Conservation (phyloP, 1,140 invertebrate species). For the Dreissena polymorpha region DNA sequence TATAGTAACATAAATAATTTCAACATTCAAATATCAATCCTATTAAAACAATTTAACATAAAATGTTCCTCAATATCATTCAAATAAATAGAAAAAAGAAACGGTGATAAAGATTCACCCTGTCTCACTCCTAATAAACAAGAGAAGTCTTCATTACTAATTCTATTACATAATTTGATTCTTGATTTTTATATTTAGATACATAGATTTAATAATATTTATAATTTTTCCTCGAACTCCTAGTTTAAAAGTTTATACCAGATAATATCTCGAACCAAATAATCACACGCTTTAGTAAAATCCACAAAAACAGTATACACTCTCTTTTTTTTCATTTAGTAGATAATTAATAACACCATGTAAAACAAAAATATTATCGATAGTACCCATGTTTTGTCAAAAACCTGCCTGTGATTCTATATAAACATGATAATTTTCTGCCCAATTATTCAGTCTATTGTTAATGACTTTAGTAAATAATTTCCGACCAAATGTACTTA, state of each 20-base stretch:
- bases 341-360: slow-evolving; percentile 50
- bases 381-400: slow-evolving; percentile 48
- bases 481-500: slow-evolving; percentile 32
- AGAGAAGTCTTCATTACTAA: slow-evolving; percentile 25
- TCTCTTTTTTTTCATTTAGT: slow-evolving; percentile 35
- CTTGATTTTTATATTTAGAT: no score
- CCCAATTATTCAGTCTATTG: slow-evolving; percentile 33
- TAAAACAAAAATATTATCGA: slow-evolving; percentile 59
- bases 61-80: slow-evolving; percentile 40
- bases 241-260: no score
- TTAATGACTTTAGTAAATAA: slow-evolving; percentile 26
- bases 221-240: no score
- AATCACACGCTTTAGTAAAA: slow-evolving; percentile 62
- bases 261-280: slow-evolving; percentile 17
- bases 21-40: slow-evolving; percentile 20
- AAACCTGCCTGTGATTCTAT: slow-evolving; percentile 62
- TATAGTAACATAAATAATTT: slow-evolving; percentile 43
- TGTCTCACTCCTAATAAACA: slow-evolving; percentile 39
- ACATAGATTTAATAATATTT: no score
- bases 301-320: slow-evolving; percentile 56
- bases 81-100: slow-evolving; percentile 44
- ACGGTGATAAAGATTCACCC: slow-evolving; percentile 35
- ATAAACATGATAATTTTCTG: slow-evolving; percentile 24
- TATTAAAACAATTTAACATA: slow-evolving; percentile 13
- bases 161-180: no score